Evolutionary conservation across 2,888 invertebrate species (phyloP).

Genomic region (Drosophila phalerata): DNA sequence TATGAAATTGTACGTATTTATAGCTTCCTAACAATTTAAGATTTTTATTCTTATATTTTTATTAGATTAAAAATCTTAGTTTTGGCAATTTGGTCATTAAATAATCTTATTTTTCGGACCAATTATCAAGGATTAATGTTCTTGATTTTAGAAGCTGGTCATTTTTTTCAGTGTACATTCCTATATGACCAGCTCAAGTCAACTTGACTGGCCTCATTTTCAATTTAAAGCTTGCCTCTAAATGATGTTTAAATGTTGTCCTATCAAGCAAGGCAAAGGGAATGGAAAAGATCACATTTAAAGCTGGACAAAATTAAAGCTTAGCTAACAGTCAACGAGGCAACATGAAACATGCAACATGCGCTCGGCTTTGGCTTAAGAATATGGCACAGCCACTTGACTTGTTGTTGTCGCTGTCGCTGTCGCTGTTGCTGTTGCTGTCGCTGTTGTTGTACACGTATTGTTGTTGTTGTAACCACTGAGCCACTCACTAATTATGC

Average conservation of each 20-base stretch:
- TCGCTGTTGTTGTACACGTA: conserved; percentile 26
- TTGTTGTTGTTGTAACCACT: conserved; percentile 57
- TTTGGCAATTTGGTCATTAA: too few species aligned
- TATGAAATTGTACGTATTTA: too few species aligned
- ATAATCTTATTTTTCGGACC: too few species aligned
- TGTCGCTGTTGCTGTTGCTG: conserved; percentile 34
- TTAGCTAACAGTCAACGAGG: conserved; percentile 26
- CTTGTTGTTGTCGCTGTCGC: conserved; percentile 50
- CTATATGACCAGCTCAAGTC: conserved; percentile 64
- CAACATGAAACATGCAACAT: conserved; percentile 35
- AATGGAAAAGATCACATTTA: conserved; percentile 13
- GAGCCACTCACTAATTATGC: conserved; percentile 78
- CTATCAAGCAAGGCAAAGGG: conserved; percentile 7
- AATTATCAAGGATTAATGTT: too few species aligned
- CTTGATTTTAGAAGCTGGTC: too few species aligned
- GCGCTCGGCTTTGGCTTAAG: conserved; percentile 62
- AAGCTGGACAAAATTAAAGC: conserved; percentile 20
- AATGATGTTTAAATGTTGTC: conserved; percentile 46
- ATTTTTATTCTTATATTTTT: too few species aligned
- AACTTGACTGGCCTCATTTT: conserved; percentile 19
- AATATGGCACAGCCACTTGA: conserved; percentile 79
- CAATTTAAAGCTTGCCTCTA: conserved; percentile 38
- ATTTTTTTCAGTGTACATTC: too few species aligned
- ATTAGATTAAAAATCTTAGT: too few species aligned
- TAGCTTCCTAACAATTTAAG: too few species aligned